phyloP scores from a whole-genome alignment of 2,888 invertebrate genomes.

The Acleris sparsana region DNA sequence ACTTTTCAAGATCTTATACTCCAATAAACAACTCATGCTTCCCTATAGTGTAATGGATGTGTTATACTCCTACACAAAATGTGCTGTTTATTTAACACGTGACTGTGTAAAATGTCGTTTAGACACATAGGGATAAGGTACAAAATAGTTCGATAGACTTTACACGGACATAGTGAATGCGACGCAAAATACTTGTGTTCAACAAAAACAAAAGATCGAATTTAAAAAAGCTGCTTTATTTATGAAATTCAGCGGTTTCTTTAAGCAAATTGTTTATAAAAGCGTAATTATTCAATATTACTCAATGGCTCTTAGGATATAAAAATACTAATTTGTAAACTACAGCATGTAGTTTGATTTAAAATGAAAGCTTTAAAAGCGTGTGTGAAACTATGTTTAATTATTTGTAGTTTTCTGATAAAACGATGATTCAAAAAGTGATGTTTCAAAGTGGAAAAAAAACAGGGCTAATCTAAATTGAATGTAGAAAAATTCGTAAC shows the following conservation, averaged over 20 bases:
- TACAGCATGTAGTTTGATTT: slow-evolving; percentile 20
- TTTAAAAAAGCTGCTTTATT: slow-evolving; percentile 44
- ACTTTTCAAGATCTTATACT: slow-evolving; percentile 43
- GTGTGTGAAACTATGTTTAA: slow-evolving; percentile 43
- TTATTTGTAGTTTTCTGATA: slow-evolving; percentile 35
- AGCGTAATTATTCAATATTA: slow-evolving; percentile 6
- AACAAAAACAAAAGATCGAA: slow-evolving; percentile 22
- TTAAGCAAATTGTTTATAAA: slow-evolving; percentile 18
- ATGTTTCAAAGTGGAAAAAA: slow-evolving; percentile 40
- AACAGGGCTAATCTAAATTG: slow-evolving; percentile 58
- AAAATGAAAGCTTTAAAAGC: slow-evolving; percentile 70
- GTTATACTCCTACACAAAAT: slow-evolving; percentile 41
- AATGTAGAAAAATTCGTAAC: slow-evolving; percentile 49
- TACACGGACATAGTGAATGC: slow-evolving; percentile 35
- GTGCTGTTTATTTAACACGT: slow-evolving; percentile 18
- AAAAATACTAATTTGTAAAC: slow-evolving; percentile 15
- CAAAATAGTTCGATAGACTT: slow-evolving; percentile 24
- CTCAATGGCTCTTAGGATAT: slow-evolving; percentile 17
- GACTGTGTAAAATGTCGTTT: slow-evolving; percentile 23
- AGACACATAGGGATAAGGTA: slow-evolving; percentile 10
- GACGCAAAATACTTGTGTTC: slow-evolving; percentile 48
- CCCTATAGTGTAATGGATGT: slow-evolving; percentile 38
- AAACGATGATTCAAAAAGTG: slow-evolving; percentile 32
- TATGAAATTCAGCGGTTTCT: slow-evolving; percentile 38
- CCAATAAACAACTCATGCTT: slow-evolving; percentile 62